phyloP scores from a whole-genome alignment of 1,140 invertebrate species.

The Drosophila truncata region DNA sequence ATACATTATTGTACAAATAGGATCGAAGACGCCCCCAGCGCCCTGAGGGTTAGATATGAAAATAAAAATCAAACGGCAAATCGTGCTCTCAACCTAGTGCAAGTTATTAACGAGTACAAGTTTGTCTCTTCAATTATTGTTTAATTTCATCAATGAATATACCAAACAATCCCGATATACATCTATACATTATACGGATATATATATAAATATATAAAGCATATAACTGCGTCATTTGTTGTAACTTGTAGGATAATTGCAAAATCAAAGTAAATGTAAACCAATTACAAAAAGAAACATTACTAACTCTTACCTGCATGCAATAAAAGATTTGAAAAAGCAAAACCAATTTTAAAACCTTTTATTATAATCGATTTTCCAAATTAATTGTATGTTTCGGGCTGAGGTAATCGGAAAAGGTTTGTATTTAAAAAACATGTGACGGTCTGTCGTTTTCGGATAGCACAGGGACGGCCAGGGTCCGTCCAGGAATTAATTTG shows the following conservation, averaged over 20 bases:
- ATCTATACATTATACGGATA: conserved; percentile 50
- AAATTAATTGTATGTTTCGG: too few relatives aligned
- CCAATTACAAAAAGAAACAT: conserved; percentile 54
- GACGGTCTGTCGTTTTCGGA: too few relatives aligned
- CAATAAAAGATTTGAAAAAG: conserved; percentile 66
- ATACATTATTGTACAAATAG: conserved; percentile 68
- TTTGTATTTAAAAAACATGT: too few relatives aligned
- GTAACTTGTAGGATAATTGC: conserved; percentile 76
- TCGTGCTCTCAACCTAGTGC: conserved; percentile 56
- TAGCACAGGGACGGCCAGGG: too few relatives aligned
- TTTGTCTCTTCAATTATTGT: conserved; percentile 55
- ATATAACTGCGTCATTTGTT: conserved; percentile 76
- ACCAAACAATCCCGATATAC: conserved; percentile 42
- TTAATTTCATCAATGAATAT: conserved; percentile 42
- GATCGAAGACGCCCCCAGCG: conserved; percentile 15
- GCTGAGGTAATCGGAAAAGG: too few relatives aligned
- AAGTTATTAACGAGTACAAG: conserved; percentile 58
- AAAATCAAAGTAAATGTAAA: conserved; percentile 51
- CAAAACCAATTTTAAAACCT: conserved; percentile 5
- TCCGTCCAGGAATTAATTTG: too few relatives aligned
- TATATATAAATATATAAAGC: conserved; percentile 56
- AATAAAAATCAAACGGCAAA: conserved; percentile 62
- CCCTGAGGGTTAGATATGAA: conserved; percentile 20
- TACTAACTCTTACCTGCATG: conserved; percentile 80
- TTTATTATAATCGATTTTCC: too few relatives aligned